Evolutionary conservation across 1,140 invertebrate species (phyloP), one percentile per base, ranked within the genome.

Genomic region (Pteromalus puparum): DNA sequence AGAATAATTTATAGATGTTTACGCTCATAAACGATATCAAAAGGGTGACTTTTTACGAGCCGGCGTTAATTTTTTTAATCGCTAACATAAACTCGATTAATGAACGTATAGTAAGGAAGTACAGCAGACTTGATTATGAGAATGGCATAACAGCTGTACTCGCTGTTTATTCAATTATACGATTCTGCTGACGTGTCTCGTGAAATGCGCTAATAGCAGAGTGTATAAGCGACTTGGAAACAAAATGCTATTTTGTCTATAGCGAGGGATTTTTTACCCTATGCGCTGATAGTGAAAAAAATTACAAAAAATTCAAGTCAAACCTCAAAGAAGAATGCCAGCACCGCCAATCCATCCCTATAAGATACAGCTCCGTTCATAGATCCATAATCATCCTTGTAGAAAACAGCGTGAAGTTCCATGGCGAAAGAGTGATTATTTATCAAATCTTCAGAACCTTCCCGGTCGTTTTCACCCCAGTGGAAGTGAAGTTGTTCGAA

Each of bases 381-480:
- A 38, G 92, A 93, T 0, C 92, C 92, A 88, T 97, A 98, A 18
- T 94, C 93, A 70, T 94, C 93, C 88, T 97, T 97, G 89, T 95
- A 97, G 90, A 98, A 96, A 0, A 99, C 97, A 89, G 98, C 95
- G 91, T 98, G 97, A 4, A 98, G 91, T 92, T 98, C 96, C 93
- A 97, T 95, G 1, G 96, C 95, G 87, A 87, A 93, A 90, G 93
- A 91, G 21, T 87, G 89, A 87, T 96, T 95, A 83, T 98, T 97
- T 26, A 99, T 96, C 30, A 94, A 94, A 93, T 98, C 98, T 92
- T 99, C 98, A 1, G 97, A 98, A 38, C 98, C 98, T 74, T 95
- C 91, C 0, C 94, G 93, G 87, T 98, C 96, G 82, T 97, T 96
- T 70, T 95, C 94, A 0, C 98, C 98, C 96, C 96, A 96, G 89